Conservation (phyloP, 2,797 vertebrate species). For the Microctenopoma lineatum region DNA sequence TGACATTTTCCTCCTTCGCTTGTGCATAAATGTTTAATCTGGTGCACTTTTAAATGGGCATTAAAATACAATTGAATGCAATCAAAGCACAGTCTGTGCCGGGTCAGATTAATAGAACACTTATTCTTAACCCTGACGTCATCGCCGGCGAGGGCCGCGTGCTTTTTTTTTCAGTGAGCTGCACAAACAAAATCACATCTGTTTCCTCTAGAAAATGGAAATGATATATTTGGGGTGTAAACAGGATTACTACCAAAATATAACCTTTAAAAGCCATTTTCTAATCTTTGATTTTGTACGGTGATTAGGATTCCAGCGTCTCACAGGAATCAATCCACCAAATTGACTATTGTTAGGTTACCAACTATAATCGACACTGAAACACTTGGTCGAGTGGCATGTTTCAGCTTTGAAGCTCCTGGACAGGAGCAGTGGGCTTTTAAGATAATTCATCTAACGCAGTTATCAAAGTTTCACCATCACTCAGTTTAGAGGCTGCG, state of each 20-base stretch:
- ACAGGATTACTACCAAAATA: slow-evolving; percentile 40
- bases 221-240: slow-evolving; percentile 24
- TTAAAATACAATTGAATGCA: slow-evolving; percentile 21
- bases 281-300: too few relatives aligned
- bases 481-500: too few relatives aligned
- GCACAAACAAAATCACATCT: not conserved
- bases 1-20: slow-evolving; percentile 10
- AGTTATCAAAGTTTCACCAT: too few relatives aligned
- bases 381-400: too few relatives aligned
- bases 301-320: too few relatives aligned
- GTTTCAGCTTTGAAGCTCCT: too few relatives aligned
- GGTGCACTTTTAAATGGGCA: slow-evolving; percentile 12
- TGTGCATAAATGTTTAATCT: slow-evolving; percentile 7
- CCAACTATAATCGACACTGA: too few relatives aligned
- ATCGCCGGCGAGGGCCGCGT: too few relatives aligned
- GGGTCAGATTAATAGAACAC: not conserved
- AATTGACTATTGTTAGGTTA: not conserved
- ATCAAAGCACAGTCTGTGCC: not conserved
- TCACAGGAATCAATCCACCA: too few relatives aligned
- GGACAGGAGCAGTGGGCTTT: too few relatives aligned
- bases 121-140: slow-evolving; percentile 1
- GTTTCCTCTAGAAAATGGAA: slow-evolving; percentile 10
- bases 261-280: too few relatives aligned
- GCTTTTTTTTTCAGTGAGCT: not conserved
- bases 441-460: too few relatives aligned